Base-by-base conservation (phyloP, 2,797 vertebrate species). In the Lithobates sylvaticus region DNA sequence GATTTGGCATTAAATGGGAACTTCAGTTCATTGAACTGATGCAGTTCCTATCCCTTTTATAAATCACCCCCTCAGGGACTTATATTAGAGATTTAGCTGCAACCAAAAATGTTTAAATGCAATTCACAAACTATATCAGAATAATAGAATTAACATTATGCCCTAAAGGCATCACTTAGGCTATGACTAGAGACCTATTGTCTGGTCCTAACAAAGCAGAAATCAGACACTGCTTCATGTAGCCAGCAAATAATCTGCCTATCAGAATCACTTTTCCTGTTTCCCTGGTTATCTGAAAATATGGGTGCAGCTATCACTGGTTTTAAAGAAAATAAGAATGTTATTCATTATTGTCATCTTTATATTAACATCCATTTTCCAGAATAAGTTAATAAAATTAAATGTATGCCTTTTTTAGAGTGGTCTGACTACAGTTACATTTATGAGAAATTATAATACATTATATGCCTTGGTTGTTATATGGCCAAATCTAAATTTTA, bases 381-480 rank as follows among this genome's bases (percentile, higher is more conserved):
- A 0, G 7, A 61, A 2, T 1, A 23, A n/a, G 54, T 61, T 21
- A 12, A 2, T 13, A 61, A 1, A 61, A 61, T 21, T 58, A 58
- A 18, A 21, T 4, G 50, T 21, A 21, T 21, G 5, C 1, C 3
- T 4, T 58, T 54, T 21, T 21, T 58, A 18, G 5, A 3, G 3
- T 58, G 18, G 18, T 58, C 5, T 58, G 16, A 58, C 18, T 9
- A n/a, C 54, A 61, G 54, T 7, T 74, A 74, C 10, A 44, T 39
- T 29, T 50, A 64, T 78, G 21, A 29, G 12, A n/a, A 78, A 84
- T 44, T 67, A 84, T 50, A 61, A 16, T 72, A 23, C 23, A 36
- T 75, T 69, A 39, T 50, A 50, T 34, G 21, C 29, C 36, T 77
- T 77, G 47, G 9, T 71, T 26, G 34, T 73, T 74, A 85, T 50